Evolutionary conservation across 2,113 vertebrate genomes (phyloP).

Genomic region (Oophaga pumilio): DNA sequence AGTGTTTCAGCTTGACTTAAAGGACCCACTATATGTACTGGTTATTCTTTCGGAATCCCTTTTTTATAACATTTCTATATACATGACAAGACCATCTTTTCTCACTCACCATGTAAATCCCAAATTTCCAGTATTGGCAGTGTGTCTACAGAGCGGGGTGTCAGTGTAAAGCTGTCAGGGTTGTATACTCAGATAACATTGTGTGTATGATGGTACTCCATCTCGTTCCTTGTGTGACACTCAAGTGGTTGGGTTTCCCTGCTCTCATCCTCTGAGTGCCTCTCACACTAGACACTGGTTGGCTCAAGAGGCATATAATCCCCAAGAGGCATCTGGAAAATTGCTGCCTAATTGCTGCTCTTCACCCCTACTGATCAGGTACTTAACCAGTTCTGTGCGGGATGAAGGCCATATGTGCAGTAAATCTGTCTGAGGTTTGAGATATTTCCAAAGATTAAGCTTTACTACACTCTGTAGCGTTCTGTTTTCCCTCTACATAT

Average conservation of each 20-base stretch:
- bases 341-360: slow-evolving; percentile 53
- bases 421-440: neutral
- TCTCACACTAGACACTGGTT: slow-evolving; percentile 48
- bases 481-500: neutral
- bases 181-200: slow-evolving; percentile 9
- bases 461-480: too few relatives aligned
- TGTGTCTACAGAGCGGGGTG: neutral
- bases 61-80: too few relatives aligned
- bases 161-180: neutral
- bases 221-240: slow-evolving; percentile 15
- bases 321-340: slow-evolving; percentile 53
- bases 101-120: neutral
- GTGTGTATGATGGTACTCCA: slow-evolving; percentile 39
- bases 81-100: neutral
- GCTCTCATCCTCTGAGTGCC: slow-evolving; percentile 50
- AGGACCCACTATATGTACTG: too few relatives aligned
- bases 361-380: slow-evolving; percentile 48
- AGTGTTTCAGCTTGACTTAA: neutral
- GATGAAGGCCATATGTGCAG: neutral
- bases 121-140: neutral
- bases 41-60: too few relatives aligned
- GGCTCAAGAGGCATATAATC: slow-evolving; percentile 54
- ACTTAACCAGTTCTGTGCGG: slow-evolving; percentile 36
- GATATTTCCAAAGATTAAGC: neutral
- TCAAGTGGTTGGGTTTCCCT: slow-evolving; percentile 49